A percentile compares a stretch with the other conserved stretches of the same genome.
Conservation (phyloP, 1,140 invertebrate genomes). For the Muscidifurax raptorellus region DNA sequence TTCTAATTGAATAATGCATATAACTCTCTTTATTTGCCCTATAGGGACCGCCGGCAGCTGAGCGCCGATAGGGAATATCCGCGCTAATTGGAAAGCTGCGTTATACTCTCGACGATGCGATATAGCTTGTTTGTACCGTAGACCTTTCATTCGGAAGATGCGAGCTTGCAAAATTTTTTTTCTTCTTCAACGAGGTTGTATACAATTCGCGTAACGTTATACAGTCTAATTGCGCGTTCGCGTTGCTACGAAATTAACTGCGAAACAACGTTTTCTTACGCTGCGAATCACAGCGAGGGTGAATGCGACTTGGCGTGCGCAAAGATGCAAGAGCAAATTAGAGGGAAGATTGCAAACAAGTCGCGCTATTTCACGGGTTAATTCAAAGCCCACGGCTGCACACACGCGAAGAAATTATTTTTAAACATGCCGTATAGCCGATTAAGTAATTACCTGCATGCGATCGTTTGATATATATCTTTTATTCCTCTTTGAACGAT, state of each 20-base stretch:
- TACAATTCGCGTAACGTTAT: not conserved
- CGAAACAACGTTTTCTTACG: not conserved
- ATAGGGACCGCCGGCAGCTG: too few species aligned
- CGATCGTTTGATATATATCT: not conserved
- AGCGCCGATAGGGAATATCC: too few species aligned
- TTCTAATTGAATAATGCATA: not conserved
- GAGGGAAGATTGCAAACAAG: not conserved
- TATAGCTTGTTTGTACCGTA: too few species aligned
- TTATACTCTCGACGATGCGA: too few species aligned
- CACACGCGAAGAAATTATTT: not conserved
- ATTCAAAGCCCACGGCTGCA: not conserved
- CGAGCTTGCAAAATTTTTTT: not conserved
- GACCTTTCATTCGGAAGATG: not conserved
- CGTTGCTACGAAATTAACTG: constrained; percentile 9
- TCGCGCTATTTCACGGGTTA: not conserved
- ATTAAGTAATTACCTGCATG: constrained; percentile 17
- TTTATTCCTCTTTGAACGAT: not conserved
- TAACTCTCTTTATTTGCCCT: too few species aligned
- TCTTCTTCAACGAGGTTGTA: not conserved
- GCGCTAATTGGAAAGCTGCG: too few species aligned
- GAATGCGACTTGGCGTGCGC: not conserved
- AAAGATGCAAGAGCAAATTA: constrained; percentile 1
- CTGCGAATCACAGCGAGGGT: too few species aligned
- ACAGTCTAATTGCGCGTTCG: not conserved
- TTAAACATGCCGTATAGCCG: not conserved